Conservation (phyloP, 64 coral and sea anemone species). For the Porites australiensis region DNA sequence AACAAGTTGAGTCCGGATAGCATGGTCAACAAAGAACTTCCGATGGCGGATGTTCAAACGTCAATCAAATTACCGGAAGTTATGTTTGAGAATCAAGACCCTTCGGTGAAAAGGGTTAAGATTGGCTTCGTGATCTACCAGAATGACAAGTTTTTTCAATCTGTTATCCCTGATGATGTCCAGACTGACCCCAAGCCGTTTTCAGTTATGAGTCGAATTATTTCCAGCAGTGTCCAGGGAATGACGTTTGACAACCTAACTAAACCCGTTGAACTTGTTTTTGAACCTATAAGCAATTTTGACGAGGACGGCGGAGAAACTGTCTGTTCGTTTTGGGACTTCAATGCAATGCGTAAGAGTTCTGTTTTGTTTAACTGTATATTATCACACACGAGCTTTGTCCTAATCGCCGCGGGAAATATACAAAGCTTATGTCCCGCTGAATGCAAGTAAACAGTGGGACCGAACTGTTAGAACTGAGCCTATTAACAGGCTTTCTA, state of each 20-base stretch:
- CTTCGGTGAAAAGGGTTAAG: background rate
- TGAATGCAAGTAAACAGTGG: too few species aligned
- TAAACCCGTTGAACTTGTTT: constrained; percentile 43
- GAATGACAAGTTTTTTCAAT: constrained; percentile 68
- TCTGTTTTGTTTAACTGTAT: too few species aligned
- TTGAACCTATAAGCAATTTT: constrained; percentile 28
- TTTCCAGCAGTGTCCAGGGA: constrained; percentile 51
- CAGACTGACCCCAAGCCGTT: background rate
- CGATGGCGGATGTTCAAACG: constrained; percentile 38
- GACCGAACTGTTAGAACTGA: too few species aligned
- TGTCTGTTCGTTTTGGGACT: constrained; percentile 64
- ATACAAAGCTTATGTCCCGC: too few species aligned
- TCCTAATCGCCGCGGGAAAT: too few species aligned
- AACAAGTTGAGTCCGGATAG: background rate
- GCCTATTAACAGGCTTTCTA: too few species aligned
- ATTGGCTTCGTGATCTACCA: constrained; percentile 62
- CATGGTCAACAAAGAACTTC: constrained; percentile 29
- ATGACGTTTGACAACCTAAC: constrained; percentile 37
- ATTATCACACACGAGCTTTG: too few species aligned
- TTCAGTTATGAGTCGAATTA: constrained; percentile 32
- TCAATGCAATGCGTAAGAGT: constrained; percentile 10
- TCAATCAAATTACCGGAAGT: constrained; percentile 46
- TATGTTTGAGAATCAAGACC: constrained; percentile 14
- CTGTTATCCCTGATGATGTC: background rate
- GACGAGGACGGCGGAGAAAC: background rate